phyloP scores from a whole-genome alignment of 2,797 vertebrate species.

The Fistularia tabacaria region DNA sequence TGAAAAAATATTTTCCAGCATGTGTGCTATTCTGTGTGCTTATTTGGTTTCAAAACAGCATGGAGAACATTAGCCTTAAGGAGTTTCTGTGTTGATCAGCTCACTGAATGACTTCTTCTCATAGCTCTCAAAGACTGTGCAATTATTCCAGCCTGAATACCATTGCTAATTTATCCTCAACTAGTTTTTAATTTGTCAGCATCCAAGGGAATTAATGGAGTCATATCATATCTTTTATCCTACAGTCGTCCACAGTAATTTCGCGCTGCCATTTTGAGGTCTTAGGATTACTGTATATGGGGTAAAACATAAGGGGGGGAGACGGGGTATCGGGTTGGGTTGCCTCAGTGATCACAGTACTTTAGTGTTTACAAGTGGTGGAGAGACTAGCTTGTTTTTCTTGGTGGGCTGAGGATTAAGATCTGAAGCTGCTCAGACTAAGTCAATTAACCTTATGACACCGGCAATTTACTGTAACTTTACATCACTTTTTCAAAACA shows the following conservation, averaged over 20 bases:
- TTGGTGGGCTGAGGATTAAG: slow-evolving; percentile 60
- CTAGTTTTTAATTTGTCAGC: slow-evolving; percentile 39
- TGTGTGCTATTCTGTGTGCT: slow-evolving; percentile 67
- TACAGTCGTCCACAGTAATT: slow-evolving; percentile 37
- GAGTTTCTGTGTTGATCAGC: slow-evolving; percentile 59
- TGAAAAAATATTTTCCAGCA: slow-evolving; percentile 71
- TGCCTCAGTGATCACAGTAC: slow-evolving; percentile 42
- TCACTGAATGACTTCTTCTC: slow-evolving; percentile 72
- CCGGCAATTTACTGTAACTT: slow-evolving; percentile 38
- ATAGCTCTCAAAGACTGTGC: slow-evolving; percentile 60
- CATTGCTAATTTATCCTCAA: slow-evolving; percentile 40
- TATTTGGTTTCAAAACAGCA: slow-evolving; percentile 72
- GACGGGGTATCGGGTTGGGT: slow-evolving; percentile 1
- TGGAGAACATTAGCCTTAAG: slow-evolving; percentile 74
- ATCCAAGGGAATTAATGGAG: slow-evolving; percentile 47
- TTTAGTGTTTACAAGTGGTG: slow-evolving; percentile 55
- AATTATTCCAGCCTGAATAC: slow-evolving; percentile 49
- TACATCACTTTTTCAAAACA: slow-evolving; percentile 41
- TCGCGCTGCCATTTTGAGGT: slow-evolving; percentile 24
- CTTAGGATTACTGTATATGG: slow-evolving; percentile 32
- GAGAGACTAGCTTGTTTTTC: slow-evolving; percentile 60
- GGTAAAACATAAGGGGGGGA: slow-evolving; percentile 31
- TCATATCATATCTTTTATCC: slow-evolving; percentile 33
- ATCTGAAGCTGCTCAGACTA: slow-evolving; percentile 68
- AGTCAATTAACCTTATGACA: slow-evolving; percentile 73